Percentiles rank a stretch among this genome's conserved stretches.
These are phyloP conservation scores for Ctenicera cuprea DNA, from an alignment of 2,888 invertebrate species.

Conservation along the genomic window DNA sequence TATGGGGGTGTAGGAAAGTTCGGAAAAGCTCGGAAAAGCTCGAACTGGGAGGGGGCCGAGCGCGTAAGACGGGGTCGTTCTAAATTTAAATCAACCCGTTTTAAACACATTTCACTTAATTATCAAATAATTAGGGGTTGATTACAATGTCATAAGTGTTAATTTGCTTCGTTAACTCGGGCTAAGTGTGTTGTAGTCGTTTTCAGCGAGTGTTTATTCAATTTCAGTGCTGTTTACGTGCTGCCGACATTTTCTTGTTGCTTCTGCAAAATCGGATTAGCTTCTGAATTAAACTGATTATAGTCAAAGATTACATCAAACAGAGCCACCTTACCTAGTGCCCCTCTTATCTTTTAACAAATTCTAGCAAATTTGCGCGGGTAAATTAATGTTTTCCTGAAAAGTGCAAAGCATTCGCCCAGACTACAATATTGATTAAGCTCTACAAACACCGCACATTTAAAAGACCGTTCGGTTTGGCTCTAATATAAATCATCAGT, in stretches of 20 bases:
- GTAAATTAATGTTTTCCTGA: slow-evolving; percentile 45
- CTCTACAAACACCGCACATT: slow-evolving; percentile 60
- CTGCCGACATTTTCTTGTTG: slow-evolving; percentile 54
- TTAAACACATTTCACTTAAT: slow-evolving; percentile 68
- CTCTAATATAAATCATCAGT: slow-evolving; percentile 61
- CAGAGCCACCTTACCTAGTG: slow-evolving; percentile 14
- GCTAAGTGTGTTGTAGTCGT: slow-evolving; percentile 60
- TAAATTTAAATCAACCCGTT: slow-evolving; percentile 70
- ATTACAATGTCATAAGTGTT: slow-evolving; percentile 64
- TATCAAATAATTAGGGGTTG: slow-evolving; percentile 66
- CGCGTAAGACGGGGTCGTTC: slow-evolving; percentile 66
- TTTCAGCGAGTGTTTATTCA: slow-evolving; percentile 53
- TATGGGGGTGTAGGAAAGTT: slow-evolving; percentile 54
- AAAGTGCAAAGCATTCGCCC: slow-evolving; percentile 57
- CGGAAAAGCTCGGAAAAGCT: slow-evolving; percentile 60
- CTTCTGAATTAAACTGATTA: slow-evolving; percentile 44
- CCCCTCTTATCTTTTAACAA: slow-evolving; percentile 4
- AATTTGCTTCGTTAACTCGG: slow-evolving; percentile 62
- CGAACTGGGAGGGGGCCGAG: slow-evolving; percentile 68
- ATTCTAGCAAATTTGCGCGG: slow-evolving; percentile 25
- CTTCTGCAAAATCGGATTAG: slow-evolving; percentile 50
- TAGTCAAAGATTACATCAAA: slow-evolving; percentile 26
- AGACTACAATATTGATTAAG: slow-evolving; percentile 69
- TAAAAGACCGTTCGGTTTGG: slow-evolving; percentile 56
- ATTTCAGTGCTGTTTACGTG: slow-evolving; percentile 53